Evolutionary conservation across 1,140 invertebrate genomes (phyloP).

Genomic region (Laupala kohalensis): DNA sequence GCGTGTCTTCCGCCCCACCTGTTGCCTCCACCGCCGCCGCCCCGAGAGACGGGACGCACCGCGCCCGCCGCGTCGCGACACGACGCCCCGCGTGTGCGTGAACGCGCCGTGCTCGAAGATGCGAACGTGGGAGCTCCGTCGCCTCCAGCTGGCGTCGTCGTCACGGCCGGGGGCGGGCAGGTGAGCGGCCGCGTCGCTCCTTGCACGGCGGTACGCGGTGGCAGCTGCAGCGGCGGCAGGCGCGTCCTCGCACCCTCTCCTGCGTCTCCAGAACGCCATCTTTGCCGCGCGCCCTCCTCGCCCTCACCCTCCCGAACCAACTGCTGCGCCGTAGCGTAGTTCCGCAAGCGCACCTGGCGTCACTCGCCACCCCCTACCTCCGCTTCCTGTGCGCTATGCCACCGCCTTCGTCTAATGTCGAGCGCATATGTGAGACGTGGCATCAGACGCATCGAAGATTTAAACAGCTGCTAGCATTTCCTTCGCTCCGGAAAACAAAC

Average conservation of each 20-base stretch:
- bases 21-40: neutral
- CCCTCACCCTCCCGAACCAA: neutral
- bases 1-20: neutral
- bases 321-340: neutral
- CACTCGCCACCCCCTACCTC: no score
- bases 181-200: neutral
- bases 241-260: neutral
- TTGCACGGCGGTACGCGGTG: neutral
- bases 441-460: neutral
- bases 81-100: no score
- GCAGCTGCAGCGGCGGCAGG: neutral
- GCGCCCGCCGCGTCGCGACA: no score
- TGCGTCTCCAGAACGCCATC: neutral
- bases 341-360: neutral
- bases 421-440: neutral
- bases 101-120: no score
- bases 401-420: neutral
- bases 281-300: neutral
- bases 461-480: neutral
- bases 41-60: neutral
- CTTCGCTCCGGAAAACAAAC: neutral
- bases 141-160: neutral
- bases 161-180: neutral
- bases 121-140: neutral
- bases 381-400: neutral